These are phyloP conservation scores for Pseudomyrmex dendroicus DNA, from an alignment of 1,140 invertebrate genomes.

Conservation along the genomic window DNA sequence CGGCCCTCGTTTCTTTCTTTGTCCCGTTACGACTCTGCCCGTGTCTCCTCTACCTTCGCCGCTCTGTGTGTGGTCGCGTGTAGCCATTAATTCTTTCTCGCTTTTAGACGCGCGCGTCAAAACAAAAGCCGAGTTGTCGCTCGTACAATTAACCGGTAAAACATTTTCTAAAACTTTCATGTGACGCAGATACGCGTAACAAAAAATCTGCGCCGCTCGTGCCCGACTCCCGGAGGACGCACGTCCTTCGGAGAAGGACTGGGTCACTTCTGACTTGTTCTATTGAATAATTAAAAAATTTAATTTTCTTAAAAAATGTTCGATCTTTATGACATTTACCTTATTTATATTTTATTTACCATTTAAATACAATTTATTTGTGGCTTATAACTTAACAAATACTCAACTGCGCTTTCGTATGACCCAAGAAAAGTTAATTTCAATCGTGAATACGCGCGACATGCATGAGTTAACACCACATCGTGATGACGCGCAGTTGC, in stretches of 20 bases:
- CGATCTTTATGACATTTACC: too few relatives aligned
- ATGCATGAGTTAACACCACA: constrained; percentile 23
- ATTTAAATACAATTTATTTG: too few relatives aligned
- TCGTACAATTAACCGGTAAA: constrained; percentile 19
- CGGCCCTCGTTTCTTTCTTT: constrained; percentile 9
- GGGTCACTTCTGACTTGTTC: too few relatives aligned
- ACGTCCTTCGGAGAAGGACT: too few relatives aligned
- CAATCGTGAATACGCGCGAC: constrained; percentile 17
- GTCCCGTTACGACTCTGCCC: neutral
- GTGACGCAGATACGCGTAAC: neutral
- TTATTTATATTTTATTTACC: too few relatives aligned
- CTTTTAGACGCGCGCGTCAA: neutral
- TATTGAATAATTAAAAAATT: too few relatives aligned
- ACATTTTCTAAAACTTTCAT: neutral
- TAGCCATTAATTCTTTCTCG: constrained; percentile 8
- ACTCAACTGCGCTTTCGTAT: neutral
- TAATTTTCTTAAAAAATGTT: too few relatives aligned
- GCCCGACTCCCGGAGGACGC: too few relatives aligned
- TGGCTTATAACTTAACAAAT: too few relatives aligned
- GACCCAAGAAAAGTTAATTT: too few relatives aligned
- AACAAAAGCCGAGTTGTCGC: neutral
- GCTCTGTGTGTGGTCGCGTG: neutral
- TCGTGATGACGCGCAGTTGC: neutral
- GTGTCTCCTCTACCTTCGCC: neutral
- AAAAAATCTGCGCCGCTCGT: too few relatives aligned